A percentile compares a stretch with the other conserved stretches of the same genome.
These are phyloP conservation scores for Passerculus sandwichensis DNA, from an alignment of 2,797 vertebrate genomes.

Conservation along the genomic window DNA sequence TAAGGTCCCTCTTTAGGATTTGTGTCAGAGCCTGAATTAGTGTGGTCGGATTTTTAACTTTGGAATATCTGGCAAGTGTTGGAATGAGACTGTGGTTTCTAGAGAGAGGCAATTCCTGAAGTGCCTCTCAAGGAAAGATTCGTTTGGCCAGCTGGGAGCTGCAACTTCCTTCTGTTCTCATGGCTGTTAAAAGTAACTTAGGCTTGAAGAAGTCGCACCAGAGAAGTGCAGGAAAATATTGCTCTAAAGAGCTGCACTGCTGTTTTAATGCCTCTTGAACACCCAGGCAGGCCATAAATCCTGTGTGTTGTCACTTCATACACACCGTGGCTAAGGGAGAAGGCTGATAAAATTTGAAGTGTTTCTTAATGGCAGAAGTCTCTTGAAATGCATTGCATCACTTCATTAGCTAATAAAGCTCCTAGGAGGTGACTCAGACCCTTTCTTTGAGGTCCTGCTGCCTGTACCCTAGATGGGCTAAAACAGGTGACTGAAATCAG, in stretches of 20 bases:
- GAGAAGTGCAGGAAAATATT: background rate
- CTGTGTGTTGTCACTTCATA: background rate
- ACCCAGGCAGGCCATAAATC: background rate
- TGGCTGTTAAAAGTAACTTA: background rate
- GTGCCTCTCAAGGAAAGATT: background rate
- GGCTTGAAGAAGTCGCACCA: background rate
- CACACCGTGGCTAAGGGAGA: background rate
- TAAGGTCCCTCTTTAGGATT: background rate
- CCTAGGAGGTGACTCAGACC: background rate
- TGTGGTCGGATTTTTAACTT: background rate
- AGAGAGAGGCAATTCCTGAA: background rate
- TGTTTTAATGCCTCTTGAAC: background rate
- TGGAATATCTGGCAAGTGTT: background rate
- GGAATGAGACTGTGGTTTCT: background rate
- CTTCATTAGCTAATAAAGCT: conserved; percentile 31
- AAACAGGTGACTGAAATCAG: background rate
- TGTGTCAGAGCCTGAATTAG: background rate
- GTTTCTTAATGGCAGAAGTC: background rate
- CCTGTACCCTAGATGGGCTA: background rate
- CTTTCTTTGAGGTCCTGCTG: background rate
- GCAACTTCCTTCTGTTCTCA: background rate
- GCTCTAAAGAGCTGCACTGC: background rate
- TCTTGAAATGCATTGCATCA: conserved; percentile 45
- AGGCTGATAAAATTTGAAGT: background rate
- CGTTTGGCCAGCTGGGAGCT: background rate